Evolutionary conservation across 2,888 invertebrate genomes (phyloP).

Genomic region (Linhomoeus sp.): DNA sequence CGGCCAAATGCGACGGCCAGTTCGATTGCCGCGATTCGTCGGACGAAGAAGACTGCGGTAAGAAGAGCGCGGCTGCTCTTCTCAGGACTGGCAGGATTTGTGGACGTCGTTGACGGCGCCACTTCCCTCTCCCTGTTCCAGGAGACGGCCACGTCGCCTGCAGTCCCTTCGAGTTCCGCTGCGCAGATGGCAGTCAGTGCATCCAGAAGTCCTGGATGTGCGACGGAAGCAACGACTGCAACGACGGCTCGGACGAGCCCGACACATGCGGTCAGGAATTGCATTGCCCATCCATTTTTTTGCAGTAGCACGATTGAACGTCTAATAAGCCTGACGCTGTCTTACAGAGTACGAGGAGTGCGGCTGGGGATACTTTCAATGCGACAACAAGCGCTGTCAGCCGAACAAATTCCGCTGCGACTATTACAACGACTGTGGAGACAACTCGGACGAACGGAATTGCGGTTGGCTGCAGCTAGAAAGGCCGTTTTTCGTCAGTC

Average conservation of each 20-base stretch:
- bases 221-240: constrained; percentile 43
- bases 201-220: constrained; percentile 45
- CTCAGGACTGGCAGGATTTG: too few relatives aligned
- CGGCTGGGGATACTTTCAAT: constrained; percentile 24
- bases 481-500: too few relatives aligned
- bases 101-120: too few relatives aligned
- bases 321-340: not conserved
- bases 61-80: too few relatives aligned
- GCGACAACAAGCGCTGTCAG: constrained; percentile 26
- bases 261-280: constrained; percentile 14
- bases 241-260: constrained; percentile 15
- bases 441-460: constrained; percentile 52
- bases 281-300: not conserved
- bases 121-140: too few relatives aligned
- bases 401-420: constrained; percentile 34
- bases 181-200: constrained; percentile 64
- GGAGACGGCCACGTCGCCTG: constrained; percentile 22
- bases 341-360: constrained; percentile 23
- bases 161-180: constrained; percentile 52
- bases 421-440: constrained; percentile 79
- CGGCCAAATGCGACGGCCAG: constrained; percentile 73
- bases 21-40: constrained; percentile 53
- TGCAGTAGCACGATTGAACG: not conserved
- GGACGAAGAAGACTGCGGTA: constrained; percentile 71
- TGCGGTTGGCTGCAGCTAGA: too few relatives aligned